Evolutionary conservation across 2,113 vertebrate genomes (phyloP).

Genomic region (Apodemus sylvaticus): DNA sequence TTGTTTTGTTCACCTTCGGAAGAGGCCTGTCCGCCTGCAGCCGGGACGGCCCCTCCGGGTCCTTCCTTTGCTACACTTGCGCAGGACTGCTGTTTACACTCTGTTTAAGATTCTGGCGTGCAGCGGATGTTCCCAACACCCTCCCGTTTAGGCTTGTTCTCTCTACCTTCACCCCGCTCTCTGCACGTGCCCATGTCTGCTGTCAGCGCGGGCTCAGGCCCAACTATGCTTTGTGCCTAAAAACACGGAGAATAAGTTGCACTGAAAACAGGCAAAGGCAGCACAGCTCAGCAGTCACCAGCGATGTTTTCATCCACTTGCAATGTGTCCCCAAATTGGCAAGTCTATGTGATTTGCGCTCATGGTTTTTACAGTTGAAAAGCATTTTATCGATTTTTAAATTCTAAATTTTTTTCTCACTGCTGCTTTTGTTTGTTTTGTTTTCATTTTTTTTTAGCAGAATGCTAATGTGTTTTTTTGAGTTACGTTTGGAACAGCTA

Average conservation of each 20-base stretch:
- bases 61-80: not conserved
- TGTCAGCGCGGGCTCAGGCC: not conserved
- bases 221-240: not conserved
- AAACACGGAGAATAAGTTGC: not conserved
- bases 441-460: not conserved
- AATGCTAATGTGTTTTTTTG: not conserved
- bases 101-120: not conserved
- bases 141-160: not conserved
- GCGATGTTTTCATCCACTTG: not conserved
- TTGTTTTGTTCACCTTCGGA: not conserved
- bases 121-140: not conserved
- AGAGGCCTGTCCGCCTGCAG: not conserved
- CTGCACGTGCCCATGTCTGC: not conserved
- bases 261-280: not conserved
- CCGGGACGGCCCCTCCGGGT: no score
- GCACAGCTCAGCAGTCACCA: not conserved
- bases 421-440: not conserved
- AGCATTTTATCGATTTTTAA: not conserved
- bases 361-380: not conserved
- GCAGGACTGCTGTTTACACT: no score
- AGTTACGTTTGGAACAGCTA: not conserved
- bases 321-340: not conserved
- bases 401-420: constrained; percentile 17
- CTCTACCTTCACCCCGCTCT: not conserved
- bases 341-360: not conserved